Conservation (phyloP, 1,140 invertebrate species). For the Halesus radiatus region DNA sequence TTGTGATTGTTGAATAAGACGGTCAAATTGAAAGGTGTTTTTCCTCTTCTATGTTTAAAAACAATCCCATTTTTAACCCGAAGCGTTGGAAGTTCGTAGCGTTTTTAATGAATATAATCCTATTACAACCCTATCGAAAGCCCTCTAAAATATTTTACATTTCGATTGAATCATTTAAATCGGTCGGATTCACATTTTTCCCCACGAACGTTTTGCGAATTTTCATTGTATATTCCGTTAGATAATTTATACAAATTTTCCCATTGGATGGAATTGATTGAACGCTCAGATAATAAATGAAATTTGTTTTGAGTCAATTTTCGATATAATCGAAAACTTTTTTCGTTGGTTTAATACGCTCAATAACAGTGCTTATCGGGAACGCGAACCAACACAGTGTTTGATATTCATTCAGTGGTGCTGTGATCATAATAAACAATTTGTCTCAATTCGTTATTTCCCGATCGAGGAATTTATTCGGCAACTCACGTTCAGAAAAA, state of each 20-base stretch:
- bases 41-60: no score
- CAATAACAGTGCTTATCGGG: conserved; percentile 19
- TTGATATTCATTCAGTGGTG: neutral
- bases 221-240: neutral
- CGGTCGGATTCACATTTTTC: neutral
- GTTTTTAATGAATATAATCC: conserved; percentile 12
- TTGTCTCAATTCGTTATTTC: no score
- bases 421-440: no score
- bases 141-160: neutral
- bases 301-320: conserved; percentile 30
- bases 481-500: no score
- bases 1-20: no score
- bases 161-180: neutral
- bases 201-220: neutral
- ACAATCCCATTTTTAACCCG: no score
- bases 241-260: conserved; percentile 4
- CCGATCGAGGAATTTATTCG: no score
- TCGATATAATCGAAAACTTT: conserved; percentile 27
- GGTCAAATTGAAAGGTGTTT: no score
- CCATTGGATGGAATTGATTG: neutral
- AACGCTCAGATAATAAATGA: conserved; percentile 19
- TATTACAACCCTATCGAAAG: neutral
- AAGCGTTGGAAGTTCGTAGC: neutral
- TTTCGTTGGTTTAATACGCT: conserved; percentile 4
- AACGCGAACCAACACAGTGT: conserved; percentile 5